These are phyloP conservation scores for Esperia sulphurella DNA, from an alignment of 2,888 invertebrate genomes.

Conservation along the genomic window DNA sequence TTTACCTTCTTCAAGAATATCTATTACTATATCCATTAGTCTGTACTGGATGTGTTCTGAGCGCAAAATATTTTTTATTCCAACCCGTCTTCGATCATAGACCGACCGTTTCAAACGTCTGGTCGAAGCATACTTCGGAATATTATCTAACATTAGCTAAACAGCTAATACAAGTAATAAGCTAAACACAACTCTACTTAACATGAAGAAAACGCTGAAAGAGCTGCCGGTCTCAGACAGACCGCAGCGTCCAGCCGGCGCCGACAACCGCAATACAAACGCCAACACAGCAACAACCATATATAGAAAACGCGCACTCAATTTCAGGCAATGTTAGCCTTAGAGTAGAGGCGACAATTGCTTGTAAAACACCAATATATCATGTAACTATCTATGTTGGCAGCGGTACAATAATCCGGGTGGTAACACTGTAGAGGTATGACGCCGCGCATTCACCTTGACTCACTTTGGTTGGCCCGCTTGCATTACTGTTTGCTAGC, in stretches of 20 bases:
- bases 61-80: too few species aligned
- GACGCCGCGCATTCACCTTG: constrained; percentile 69
- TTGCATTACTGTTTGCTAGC: constrained; percentile 55
- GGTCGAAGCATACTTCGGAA: too few species aligned
- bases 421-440: constrained; percentile 54
- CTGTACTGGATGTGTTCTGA: too few species aligned
- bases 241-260: constrained; percentile 51
- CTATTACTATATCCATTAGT: too few species aligned
- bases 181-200: too few species aligned
- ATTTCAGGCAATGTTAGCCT: constrained; percentile 14
- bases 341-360: constrained; percentile 9
- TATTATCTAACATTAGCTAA: too few species aligned
- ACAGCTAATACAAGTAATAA: too few species aligned
- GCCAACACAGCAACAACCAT: constrained; percentile 1
- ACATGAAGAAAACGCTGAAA: neutral
- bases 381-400: constrained; percentile 6
- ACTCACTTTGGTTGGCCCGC: constrained; percentile 69
- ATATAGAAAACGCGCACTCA: constrained; percentile 17
- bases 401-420: constrained; percentile 43
- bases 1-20: too few species aligned
- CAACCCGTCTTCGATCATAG: too few species aligned
- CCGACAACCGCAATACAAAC: constrained; percentile 27
- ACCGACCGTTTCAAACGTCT: too few species aligned
- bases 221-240: constrained; percentile 16
- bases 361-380: neutral